Evolutionary conservation across 2,888 invertebrate species (phyloP).

Genomic region (Blomia tropicalis): DNA sequence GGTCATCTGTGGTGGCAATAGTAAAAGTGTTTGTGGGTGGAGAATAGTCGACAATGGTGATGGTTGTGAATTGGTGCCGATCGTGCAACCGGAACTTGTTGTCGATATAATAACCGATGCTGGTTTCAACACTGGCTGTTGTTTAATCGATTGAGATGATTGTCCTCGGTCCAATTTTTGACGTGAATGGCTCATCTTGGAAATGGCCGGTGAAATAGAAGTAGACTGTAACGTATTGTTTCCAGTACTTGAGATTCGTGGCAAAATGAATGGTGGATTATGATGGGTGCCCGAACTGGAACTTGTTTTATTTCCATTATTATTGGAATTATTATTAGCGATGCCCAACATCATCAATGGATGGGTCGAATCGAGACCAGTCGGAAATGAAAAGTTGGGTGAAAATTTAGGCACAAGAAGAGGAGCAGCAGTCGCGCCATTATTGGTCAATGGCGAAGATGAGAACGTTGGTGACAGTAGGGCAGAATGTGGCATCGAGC

Average conservation of each 20-base stretch:
- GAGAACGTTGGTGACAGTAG: not conserved
- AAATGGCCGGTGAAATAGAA: not conserved
- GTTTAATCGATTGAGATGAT: too few species aligned
- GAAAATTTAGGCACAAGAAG: not conserved
- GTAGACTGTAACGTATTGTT: not conserved
- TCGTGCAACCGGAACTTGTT: not conserved
- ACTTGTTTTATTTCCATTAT: not conserved
- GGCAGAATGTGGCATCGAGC: conserved; percentile 7
- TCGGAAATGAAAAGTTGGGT: not conserved
- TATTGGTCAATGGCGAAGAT: not conserved
- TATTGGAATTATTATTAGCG: not conserved
- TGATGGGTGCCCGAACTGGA: not conserved
- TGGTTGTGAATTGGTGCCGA: not conserved
- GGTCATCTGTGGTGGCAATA: not conserved
- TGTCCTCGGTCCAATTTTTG: not conserved
- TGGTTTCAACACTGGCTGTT: not conserved
- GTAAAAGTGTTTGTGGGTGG: not conserved
- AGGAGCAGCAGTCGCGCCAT: not conserved
- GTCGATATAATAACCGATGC: not conserved
- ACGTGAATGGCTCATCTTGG: not conserved
- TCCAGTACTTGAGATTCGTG: not conserved
- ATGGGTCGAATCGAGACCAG: not conserved
- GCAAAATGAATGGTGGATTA: conserved; percentile 3
- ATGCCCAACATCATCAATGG: conserved; percentile 14
- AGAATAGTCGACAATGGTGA: not conserved